Base-by-base conservation (phyloP, 2,888 invertebrate species). In the Chymomyza caudatula region DNA sequence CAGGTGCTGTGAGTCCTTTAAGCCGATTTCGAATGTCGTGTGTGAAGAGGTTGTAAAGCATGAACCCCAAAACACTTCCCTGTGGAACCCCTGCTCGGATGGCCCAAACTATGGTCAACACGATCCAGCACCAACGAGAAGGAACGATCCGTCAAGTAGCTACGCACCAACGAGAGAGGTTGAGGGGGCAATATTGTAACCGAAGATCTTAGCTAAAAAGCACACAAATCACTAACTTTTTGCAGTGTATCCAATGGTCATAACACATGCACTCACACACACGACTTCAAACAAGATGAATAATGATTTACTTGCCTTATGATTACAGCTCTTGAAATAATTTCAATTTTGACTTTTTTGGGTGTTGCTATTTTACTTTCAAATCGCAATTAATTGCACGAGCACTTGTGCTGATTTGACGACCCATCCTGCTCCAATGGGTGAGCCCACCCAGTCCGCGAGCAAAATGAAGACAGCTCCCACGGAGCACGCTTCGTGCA, bases 301-400 rank as follows among this genome's bases (percentile, higher is more conserved):
- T n/a, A n/a, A n/a, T n/a, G 66, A 64, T 73, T 76, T 63, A 47
- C 29, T 63, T 63, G 61, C 22, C 43, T 73, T 64, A 60, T 49
- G 63, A 44, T 25, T 25, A 11, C 37, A 47, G 63, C 20, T 77
- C 69, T 83, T 67, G 74, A 85, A 85, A 79, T 80, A 81, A 79
- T 69, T 79, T 79, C 77, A 83, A 83, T 79, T 79, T 58, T 52
- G 42, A n/a, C 23, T 52, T 51, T 25, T 29, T 54, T 54, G 54
- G 25, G 25, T 54, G 54, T 54, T 29, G 51, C 20, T 54, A 60
- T 59, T 71, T 79, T 67, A 76, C 76, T 80, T 79, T 79, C 86
- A 51, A 20, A 20, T 51, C 47, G 15, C 86, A 80, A 80, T 80
- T 83, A 85, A 80, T 80, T 73, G 84, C 65, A 73, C 74, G 77